Percentiles rank a stretch among this genome's conserved stretches.
Conservation (phyloP, 2,797 vertebrate species). For the Helarctos malayanus region DNA sequence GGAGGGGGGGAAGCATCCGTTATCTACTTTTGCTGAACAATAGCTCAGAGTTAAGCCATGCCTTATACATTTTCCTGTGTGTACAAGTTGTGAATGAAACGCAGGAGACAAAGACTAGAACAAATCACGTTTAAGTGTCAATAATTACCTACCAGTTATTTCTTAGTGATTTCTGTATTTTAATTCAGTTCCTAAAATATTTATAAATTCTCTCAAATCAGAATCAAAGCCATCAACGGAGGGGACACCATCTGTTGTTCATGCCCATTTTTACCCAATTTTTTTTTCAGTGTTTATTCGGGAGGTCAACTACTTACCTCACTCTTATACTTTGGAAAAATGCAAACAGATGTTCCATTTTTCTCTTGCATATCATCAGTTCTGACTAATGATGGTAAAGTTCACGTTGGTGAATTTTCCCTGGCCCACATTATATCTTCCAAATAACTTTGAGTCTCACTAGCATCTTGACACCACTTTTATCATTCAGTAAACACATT, state of each 20-base stretch:
- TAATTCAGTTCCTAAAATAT: slow-evolving; percentile 32
- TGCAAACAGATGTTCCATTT: slow-evolving; percentile 41
- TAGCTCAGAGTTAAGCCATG: not conserved
- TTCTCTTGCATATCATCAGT: slow-evolving; percentile 54
- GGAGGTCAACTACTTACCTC: slow-evolving; percentile 61
- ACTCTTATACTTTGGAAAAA: slow-evolving; percentile 55
- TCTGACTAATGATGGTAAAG: slow-evolving; percentile 67
- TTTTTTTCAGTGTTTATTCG: slow-evolving; percentile 60
- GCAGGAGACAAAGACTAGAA: slow-evolving; percentile 19
- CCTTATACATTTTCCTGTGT: not conserved
- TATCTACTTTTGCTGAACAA: not conserved
- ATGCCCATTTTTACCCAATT: not conserved
- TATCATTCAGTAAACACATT: slow-evolving; percentile 79
- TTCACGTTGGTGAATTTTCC: slow-evolving; percentile 72
- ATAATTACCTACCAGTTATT: not conserved
- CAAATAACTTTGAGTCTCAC: slow-evolving; percentile 63
- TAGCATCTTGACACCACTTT: slow-evolving; percentile 73
- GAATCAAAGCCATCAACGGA: not conserved
- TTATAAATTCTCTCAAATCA: not conserved
- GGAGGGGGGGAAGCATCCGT: not conserved
- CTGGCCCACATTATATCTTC: slow-evolving; percentile 32
- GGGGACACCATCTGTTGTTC: not conserved
- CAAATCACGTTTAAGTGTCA: not conserved
- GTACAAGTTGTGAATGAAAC: not conserved
- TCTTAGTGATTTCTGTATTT: not conserved